A percentile compares a stretch with the other conserved stretches of the same genome.
phyloP scores from a whole-genome alignment of 1,140 invertebrate species.

The Drosophila pruinosa region DNA sequence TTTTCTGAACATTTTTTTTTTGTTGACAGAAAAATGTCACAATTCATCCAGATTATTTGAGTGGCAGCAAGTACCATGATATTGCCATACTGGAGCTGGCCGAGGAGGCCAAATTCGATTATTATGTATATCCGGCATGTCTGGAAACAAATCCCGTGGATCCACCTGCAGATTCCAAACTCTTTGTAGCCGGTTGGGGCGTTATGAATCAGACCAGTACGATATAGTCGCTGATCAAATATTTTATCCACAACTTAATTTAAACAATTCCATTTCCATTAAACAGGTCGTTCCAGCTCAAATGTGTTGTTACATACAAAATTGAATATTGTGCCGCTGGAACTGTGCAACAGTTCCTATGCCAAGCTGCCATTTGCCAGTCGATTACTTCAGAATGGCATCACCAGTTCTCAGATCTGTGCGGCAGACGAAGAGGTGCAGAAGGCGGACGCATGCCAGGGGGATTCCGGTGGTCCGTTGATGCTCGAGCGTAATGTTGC shows the following conservation, averaged over 20 bases:
- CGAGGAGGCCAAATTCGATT: conserved; percentile 14
- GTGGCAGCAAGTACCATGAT: conserved; percentile 62
- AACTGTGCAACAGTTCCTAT: conserved; percentile 43
- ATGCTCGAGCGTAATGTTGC: conserved; percentile 72
- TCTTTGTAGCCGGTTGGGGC: conserved; percentile 74
- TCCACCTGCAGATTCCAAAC: conserved; percentile 35
- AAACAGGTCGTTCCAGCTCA: conserved; percentile 45
- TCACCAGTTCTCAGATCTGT: conserved; percentile 83
- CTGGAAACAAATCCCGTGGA: conserved; percentile 51
- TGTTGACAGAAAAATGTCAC: conserved; percentile 30
- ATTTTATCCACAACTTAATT: background rate
- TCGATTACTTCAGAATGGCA: conserved; percentile 37
- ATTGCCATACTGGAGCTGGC: conserved; percentile 68
- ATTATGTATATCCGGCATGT: conserved; percentile 55
- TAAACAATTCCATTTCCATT: background rate
- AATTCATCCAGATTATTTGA: conserved; percentile 63
- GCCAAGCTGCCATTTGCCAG: conserved; percentile 1
- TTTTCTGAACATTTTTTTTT: too few relatives aligned
- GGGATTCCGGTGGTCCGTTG: conserved; percentile 88
- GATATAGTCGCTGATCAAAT: conserved; percentile 39
- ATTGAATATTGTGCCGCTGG: conserved; percentile 46
- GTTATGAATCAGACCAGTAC: conserved; percentile 59
- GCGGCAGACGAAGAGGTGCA: conserved; percentile 84
- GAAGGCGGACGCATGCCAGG: conserved; percentile 85
- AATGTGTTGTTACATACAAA: conserved; percentile 62